These are phyloP conservation scores for Nephrocerus scutellatus DNA, from an alignment of 2,888 invertebrate genomes.

Conservation along the genomic window DNA sequence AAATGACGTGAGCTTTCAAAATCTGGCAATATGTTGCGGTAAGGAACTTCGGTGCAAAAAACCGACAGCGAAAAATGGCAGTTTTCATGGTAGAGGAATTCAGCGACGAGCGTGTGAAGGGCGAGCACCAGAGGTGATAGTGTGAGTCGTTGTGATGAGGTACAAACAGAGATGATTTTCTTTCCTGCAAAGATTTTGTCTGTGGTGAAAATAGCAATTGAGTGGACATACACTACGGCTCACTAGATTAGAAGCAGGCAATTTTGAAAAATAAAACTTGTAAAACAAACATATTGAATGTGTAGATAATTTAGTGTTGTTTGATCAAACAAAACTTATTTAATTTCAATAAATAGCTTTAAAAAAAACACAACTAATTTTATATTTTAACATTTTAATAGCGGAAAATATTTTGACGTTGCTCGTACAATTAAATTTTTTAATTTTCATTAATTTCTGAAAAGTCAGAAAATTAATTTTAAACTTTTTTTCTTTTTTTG, in stretches of 20 bases:
- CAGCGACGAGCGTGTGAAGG: slow-evolving; percentile 43
- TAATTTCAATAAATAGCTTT: neutral
- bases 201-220: too few relatives aligned
- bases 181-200: slow-evolving; percentile 32
- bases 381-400: neutral
- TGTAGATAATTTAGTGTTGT: neutral
- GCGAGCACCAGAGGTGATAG: slow-evolving; percentile 36
- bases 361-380: neutral
- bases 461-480: too few relatives aligned
- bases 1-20: slow-evolving; percentile 35
- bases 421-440: too few relatives aligned
- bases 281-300: slow-evolving; percentile 4
- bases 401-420: neutral
- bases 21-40: slow-evolving; percentile 39
- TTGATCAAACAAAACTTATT: neutral
- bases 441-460: too few relatives aligned
- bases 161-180: slow-evolving; percentile 29
- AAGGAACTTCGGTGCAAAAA: slow-evolving; percentile 43
- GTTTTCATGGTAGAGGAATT: slow-evolving; percentile 44
- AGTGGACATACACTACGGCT: too few relatives aligned
- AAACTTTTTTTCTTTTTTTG: too few relatives aligned
- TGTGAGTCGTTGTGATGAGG: slow-evolving; percentile 27
- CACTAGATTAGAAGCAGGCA: too few relatives aligned
- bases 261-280: too few relatives aligned
- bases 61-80: slow-evolving; percentile 45